A percentile compares a stretch with the other conserved stretches of the same genome.
Conservation (phyloP, 2,797 vertebrate genomes). For the Halcyon leucocephala region DNA sequence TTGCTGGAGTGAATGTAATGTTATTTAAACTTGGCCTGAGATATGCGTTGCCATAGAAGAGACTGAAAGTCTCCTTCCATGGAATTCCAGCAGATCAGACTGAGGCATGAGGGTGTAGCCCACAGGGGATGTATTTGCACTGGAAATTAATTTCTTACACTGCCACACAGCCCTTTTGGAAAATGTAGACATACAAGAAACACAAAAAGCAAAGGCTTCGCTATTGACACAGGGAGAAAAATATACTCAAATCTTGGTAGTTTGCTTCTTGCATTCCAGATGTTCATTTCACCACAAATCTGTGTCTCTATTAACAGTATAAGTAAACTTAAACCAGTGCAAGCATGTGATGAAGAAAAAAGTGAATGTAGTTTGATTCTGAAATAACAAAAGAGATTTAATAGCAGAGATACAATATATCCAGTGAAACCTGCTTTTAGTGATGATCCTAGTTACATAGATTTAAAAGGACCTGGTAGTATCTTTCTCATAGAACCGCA, state of each 20-base stretch:
- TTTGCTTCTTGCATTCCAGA: neutral
- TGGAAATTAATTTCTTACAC: neutral
- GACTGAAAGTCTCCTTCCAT: neutral
- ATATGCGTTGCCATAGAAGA: rapidly evolving
- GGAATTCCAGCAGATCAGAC: neutral
- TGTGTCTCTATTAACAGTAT: neutral
- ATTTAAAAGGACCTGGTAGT: neutral
- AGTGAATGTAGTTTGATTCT: neutral
- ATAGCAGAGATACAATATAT: neutral
- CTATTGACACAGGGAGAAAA: neutral
- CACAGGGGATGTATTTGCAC: neutral
- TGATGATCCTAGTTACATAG: neutral
- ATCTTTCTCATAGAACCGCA: neutral
- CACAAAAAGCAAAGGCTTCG: neutral
- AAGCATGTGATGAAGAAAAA: neutral
- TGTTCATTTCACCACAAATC: neutral
- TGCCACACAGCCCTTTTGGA: neutral
- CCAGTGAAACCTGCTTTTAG: neutral
- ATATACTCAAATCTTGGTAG: neutral
- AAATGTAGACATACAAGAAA: neutral
- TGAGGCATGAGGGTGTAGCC: neutral
- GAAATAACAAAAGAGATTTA: neutral
- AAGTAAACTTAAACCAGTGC: neutral
- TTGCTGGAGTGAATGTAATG: neutral
- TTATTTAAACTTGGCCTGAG: neutral